Percentiles rank a stretch among this genome's conserved stretches.
Evolutionary conservation across 2,113 vertebrate species (phyloP).

Genomic region (Epinephelus moara): DNA sequence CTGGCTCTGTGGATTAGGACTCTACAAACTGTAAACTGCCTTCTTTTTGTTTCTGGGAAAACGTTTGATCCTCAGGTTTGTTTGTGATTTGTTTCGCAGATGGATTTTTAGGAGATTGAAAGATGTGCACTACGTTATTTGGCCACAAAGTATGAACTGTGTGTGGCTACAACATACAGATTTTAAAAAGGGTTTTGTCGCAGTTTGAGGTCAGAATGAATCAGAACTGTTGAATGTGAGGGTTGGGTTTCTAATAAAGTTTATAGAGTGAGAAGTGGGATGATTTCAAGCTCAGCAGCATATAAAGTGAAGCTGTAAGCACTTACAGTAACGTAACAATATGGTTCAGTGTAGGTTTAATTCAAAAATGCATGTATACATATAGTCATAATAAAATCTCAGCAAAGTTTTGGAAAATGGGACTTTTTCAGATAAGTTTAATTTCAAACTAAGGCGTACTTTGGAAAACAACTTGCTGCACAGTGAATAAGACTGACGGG

Average conservation of each 20-base stretch:
- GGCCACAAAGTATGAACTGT: no score
- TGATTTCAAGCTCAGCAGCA: neutral
- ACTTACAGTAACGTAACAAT: no score
- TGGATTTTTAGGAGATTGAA: neutral
- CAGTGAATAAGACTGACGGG: neutral
- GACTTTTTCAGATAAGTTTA: neutral
- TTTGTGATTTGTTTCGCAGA: neutral
- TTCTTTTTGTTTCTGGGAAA: neutral
- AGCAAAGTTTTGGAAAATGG: neutral
- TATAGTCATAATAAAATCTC: neutral
- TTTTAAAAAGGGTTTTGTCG: no score
- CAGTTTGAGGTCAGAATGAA: no score
- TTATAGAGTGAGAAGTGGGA: neutral
- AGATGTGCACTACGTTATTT: constrained; percentile 9
- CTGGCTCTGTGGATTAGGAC: neutral
- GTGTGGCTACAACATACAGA: no score
- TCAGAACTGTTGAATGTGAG: neutral
- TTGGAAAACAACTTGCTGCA: neutral
- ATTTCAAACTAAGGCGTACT: neutral
- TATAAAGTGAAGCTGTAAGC: neutral
- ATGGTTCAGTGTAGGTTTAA: no score
- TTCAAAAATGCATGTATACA: no score
- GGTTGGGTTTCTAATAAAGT: neutral
- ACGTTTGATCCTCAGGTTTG: constrained; percentile 42
- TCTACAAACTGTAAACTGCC: neutral